These are phyloP conservation scores for Gephyroberyx darwinii DNA, from an alignment of 2,797 vertebrate genomes.

Conservation along the genomic window DNA sequence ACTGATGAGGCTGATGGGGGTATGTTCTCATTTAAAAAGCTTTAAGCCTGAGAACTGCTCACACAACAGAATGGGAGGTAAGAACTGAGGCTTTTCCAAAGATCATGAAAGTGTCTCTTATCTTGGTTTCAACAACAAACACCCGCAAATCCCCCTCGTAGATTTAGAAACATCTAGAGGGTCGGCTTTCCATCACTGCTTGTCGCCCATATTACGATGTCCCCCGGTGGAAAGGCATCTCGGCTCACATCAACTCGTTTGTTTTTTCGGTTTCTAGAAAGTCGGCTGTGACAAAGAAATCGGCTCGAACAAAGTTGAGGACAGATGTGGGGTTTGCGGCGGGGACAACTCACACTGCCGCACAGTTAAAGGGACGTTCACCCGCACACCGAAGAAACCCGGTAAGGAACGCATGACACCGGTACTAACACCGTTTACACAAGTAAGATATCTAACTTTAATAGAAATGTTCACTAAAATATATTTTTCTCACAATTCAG, in stretches of 20 bases:
- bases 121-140: no score
- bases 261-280: conserved; percentile 82
- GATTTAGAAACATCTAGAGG: not conserved
- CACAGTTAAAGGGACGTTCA: conserved; percentile 94
- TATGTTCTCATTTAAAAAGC: no score
- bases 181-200: not conserved
- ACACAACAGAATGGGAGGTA: no score
- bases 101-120: no score
- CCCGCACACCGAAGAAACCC: conserved; percentile 91
- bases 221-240: not conserved
- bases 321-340: conserved; percentile 96
- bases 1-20: no score
- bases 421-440: not conserved
- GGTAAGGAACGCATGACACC: conserved; percentile 80
- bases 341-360: conserved; percentile 97
- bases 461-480: not conserved
- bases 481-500: no score
- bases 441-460: not conserved
- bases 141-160: no score
- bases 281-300: conserved; percentile 97
- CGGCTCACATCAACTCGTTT: not conserved
- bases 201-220: fast-evolving
- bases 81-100: no score
- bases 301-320: conserved; percentile 92
- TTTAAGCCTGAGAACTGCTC: no score